Percentiles rank a stretch among this genome's conserved stretches.
Evolutionary conservation across 2,113 vertebrate genomes (phyloP).

Genomic region (Enhydra lutris): DNA sequence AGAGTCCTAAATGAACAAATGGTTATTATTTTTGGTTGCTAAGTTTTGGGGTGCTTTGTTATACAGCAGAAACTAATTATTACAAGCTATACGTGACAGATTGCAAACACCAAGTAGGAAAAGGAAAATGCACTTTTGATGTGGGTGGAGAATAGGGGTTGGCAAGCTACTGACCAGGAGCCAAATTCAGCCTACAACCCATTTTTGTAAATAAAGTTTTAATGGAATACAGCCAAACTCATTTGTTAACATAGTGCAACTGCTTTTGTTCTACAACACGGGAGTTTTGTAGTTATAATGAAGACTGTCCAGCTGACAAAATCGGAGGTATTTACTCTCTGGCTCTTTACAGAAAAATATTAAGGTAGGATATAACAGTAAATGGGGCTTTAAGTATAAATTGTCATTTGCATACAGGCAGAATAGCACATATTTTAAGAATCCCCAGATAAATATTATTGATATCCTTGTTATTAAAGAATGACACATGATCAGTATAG

Average conservation of each 20-base stretch:
- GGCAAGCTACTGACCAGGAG: neutral
- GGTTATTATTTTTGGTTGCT: neutral
- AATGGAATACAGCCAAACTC: neutral
- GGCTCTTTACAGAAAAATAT: neutral
- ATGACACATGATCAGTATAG: neutral
- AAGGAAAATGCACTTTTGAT: neutral
- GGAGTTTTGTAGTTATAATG: neutral
- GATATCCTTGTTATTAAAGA: slow-evolving; percentile 20
- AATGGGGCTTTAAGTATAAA: neutral
- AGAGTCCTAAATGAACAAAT: neutral
- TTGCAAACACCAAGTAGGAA: neutral
- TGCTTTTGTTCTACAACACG: neutral
- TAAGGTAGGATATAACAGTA: neutral
- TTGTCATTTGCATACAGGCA: neutral
- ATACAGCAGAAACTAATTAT: neutral
- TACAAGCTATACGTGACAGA: neutral
- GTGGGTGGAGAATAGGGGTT: neutral
- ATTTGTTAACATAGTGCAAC: neutral
- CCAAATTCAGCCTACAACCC: neutral
- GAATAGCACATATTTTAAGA: slow-evolving; percentile 3
- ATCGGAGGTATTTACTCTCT: neutral
- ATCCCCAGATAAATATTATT: neutral
- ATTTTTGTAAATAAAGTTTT: slow-evolving; percentile 21
- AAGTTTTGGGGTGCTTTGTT: neutral
- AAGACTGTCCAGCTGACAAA: neutral